Evolutionary conservation across 2,797 vertebrate species (phyloP).

Genomic region (Liparis tanakae): DNA sequence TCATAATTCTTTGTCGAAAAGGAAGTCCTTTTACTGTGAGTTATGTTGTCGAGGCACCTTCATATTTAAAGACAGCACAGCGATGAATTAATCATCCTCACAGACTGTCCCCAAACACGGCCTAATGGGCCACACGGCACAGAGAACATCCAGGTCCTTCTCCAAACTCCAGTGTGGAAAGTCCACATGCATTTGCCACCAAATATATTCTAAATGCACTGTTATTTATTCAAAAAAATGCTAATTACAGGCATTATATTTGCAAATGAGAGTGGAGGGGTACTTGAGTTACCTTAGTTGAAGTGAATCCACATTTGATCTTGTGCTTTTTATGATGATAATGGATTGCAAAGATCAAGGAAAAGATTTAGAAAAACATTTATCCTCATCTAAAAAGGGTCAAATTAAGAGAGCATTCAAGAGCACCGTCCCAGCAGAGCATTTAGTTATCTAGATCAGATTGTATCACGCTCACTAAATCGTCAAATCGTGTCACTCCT

Average conservation of each 20-base stretch:
- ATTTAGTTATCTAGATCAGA: constrained; percentile 17
- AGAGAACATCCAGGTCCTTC: constrained; percentile 34
- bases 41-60: constrained; percentile 41
- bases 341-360: constrained; percentile 25
- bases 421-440: constrained; percentile 8
- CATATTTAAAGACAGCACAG: constrained; percentile 55
- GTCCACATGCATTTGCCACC: constrained; percentile 1
- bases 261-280: background rate
- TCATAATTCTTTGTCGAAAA: constrained; percentile 22
- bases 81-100: constrained; percentile 65
- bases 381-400: constrained; percentile 8
- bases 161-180: constrained; percentile 16
- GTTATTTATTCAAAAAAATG: constrained; percentile 47
- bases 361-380: constrained; percentile 21
- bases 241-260: constrained; percentile 19
- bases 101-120: constrained; percentile 46
- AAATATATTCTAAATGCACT: constrained; percentile 12
- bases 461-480: constrained; percentile 22
- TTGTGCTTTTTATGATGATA: constrained; percentile 39
- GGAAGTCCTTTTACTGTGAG: constrained; percentile 15
- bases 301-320: constrained; percentile 43
- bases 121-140: constrained; percentile 43
- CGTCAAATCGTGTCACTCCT: constrained; percentile 24
- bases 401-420: background rate
- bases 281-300: constrained; percentile 19